Evolutionary conservation across 2,113 vertebrate genomes (phyloP).

Genomic region (Sturnus vulgaris): DNA sequence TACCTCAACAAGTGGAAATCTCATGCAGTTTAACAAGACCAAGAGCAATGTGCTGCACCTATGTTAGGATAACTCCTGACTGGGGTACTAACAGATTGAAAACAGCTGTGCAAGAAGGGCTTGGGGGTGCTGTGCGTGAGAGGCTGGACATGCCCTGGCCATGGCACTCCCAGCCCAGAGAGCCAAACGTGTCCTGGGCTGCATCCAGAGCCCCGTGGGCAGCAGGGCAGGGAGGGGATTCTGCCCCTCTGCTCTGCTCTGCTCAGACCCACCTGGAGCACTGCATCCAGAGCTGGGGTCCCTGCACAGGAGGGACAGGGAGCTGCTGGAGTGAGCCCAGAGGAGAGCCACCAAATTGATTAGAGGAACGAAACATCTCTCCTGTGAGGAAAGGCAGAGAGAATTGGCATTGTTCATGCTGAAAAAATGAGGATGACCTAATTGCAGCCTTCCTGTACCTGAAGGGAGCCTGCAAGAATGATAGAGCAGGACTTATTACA

Average conservation of each 20-base stretch:
- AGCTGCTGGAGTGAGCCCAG: fast-evolving
- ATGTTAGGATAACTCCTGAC: fast-evolving
- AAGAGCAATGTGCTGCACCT: not conserved
- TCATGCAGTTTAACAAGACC: not conserved
- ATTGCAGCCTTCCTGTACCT: fast-evolving
- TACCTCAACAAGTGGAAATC: not conserved
- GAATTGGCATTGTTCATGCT: not conserved
- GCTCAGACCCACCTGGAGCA: not conserved
- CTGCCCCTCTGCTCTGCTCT: not conserved
- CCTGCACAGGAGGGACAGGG: fast-evolving
- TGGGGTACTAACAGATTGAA: not conserved
- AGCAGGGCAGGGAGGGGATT: not conserved
- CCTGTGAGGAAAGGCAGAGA: not conserved
- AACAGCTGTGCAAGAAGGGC: not conserved
- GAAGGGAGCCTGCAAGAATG: not conserved
- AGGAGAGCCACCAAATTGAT: fast-evolving
- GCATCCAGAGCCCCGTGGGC: too few relatives aligned
- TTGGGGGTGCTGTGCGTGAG: not conserved
- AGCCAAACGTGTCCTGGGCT: too few relatives aligned
- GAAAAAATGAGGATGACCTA: not conserved
- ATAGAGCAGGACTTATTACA: fast-evolving
- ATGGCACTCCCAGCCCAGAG: not conserved
- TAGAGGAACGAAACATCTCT: not conserved
- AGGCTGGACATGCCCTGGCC: not conserved
- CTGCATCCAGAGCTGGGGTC: not conserved